phyloP scores from a whole-genome alignment of 1,140 invertebrate genomes.

The Rhynchophorus ferrugineus region DNA sequence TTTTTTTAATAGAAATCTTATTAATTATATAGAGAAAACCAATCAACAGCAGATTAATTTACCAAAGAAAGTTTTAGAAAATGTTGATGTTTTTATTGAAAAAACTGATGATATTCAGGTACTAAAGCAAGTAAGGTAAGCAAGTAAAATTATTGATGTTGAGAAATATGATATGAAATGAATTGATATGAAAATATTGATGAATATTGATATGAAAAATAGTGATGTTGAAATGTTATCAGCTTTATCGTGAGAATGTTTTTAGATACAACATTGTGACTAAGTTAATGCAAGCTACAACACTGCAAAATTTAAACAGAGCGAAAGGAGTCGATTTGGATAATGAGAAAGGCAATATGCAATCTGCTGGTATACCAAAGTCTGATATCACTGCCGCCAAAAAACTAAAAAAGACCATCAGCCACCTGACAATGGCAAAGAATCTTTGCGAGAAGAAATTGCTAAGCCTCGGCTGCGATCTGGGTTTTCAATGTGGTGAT shows the following conservation, averaged over 20 bases:
- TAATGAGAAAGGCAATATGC: conserved; percentile 52
- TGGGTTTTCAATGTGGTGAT: conserved; percentile 55
- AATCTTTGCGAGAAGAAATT: conserved; percentile 74
- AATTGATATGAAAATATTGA: too few relatives aligned
- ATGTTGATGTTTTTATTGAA: conserved; percentile 86
- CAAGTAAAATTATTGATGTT: too few relatives aligned
- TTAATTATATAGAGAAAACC: conserved; percentile 67
- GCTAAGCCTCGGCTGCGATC: conserved; percentile 66
- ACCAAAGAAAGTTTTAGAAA: conserved; percentile 74
- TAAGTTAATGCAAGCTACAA: conserved; percentile 89
- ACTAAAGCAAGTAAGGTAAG: conserved; percentile 68
- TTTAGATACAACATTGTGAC: conserved; percentile 77
- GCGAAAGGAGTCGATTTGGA: conserved; percentile 72
- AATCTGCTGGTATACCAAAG: conserved; percentile 45
- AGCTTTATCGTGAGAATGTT: too few relatives aligned
- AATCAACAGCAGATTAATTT: conserved; percentile 70
- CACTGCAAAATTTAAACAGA: conserved; percentile 79
- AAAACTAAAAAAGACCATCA: conserved; percentile 67
- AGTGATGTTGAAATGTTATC: too few relatives aligned
- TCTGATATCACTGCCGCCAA: conserved; percentile 64
- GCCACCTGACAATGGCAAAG: conserved; percentile 78
- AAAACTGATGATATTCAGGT: conserved; percentile 72
- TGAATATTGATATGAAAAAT: too few relatives aligned
- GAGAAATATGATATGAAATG: too few relatives aligned
- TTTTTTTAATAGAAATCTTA: conserved; percentile 82